Evolutionary conservation across 2,113 vertebrate genomes (phyloP).

Genomic region (Ovis canadensis): DNA sequence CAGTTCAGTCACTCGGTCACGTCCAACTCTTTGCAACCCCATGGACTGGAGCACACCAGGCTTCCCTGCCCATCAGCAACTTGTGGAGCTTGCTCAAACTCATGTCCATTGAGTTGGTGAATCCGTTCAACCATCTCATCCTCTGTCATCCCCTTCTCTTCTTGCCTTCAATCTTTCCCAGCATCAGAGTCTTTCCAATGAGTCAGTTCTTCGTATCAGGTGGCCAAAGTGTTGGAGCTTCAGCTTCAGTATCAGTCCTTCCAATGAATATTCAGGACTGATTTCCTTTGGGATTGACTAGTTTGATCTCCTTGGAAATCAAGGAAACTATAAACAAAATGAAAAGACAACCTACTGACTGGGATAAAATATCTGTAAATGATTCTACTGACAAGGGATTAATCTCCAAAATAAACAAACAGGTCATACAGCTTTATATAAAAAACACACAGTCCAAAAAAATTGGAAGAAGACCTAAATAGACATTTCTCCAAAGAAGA

Average conservation of each 20-base stretch:
- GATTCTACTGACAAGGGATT: not conserved
- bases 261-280: not conserved
- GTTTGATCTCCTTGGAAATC: not conserved
- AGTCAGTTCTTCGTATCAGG: not conserved
- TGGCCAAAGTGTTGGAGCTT: not conserved
- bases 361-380: not conserved
- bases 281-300: not conserved
- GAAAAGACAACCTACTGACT: not conserved
- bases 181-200: not conserved
- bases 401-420: not conserved
- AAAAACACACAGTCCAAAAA: not conserved
- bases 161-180: not conserved
- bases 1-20: not conserved
- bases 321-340: not conserved
- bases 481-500: not conserved
- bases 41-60: not conserved
- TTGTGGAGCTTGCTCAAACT: not conserved
- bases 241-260: not conserved
- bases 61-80: not conserved
- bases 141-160: not conserved
- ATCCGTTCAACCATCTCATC: not conserved
- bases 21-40: not conserved
- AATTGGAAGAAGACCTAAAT: not conserved
- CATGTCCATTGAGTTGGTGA: not conserved
- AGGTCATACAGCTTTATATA: not conserved